Evolutionary conservation across 1,140 invertebrate species (phyloP).

Genomic region (Delia radicum): DNA sequence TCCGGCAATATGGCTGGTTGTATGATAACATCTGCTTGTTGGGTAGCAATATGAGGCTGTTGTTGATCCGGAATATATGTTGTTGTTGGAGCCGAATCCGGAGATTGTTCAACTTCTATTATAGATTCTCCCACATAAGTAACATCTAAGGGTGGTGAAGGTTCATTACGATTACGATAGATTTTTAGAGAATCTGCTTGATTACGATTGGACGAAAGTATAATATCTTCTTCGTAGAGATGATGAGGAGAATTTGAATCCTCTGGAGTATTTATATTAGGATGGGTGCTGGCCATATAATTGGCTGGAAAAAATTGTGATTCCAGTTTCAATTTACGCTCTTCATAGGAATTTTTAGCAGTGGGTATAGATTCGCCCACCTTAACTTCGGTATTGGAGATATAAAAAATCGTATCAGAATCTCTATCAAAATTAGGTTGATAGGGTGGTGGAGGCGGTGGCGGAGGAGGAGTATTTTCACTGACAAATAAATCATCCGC

Average conservation of each 20-base stretch:
- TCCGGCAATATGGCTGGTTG: conserved; percentile 52
- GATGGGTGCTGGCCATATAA: conserved; percentile 37
- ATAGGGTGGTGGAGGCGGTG: conserved; percentile 31
- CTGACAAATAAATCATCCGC: conserved; percentile 45
- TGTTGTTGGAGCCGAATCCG: not conserved
- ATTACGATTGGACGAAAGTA: conserved; percentile 43
- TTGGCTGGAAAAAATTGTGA: conserved; percentile 53
- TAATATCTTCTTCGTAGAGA: conserved; percentile 51
- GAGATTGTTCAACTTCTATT: conserved; percentile 47
- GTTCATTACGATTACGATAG: conserved; percentile 35
- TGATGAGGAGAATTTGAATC: conserved; percentile 22
- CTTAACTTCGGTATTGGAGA: conserved; percentile 55
- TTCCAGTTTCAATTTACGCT: conserved; percentile 44
- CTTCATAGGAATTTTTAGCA: conserved; percentile 6
- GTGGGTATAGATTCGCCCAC: conserved; percentile 51
- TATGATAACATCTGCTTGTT: conserved; percentile 48
- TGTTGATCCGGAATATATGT: not conserved
- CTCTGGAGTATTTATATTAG: conserved; percentile 28
- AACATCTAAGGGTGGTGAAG: conserved; percentile 46
- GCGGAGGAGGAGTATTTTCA: conserved; percentile 33
- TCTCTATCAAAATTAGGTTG: conserved; percentile 45
- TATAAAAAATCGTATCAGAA: conserved; percentile 55
- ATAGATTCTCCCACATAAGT: conserved; percentile 54
- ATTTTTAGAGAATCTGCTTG: conserved; percentile 47
- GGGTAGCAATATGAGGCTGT: conserved; percentile 8